Evolutionary conservation across 2,888 invertebrate species (phyloP).

Genomic region (Cylindroiulus punctatus): DNA sequence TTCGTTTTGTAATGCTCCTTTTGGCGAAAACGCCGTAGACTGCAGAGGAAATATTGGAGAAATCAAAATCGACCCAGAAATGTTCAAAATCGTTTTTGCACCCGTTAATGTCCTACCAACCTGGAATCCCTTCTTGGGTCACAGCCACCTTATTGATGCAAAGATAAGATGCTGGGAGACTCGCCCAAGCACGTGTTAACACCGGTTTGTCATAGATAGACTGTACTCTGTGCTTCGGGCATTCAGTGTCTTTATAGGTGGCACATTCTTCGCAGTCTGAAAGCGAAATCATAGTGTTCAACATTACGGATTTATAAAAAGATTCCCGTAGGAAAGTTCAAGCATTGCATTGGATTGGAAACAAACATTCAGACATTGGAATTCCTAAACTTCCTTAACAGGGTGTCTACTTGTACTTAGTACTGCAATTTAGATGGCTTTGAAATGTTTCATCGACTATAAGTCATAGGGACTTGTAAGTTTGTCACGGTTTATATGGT

Average conservation of each 20-base stretch:
- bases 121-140: constrained; percentile 58
- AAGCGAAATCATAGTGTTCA: neutral
- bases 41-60: neutral
- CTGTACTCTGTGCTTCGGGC: constrained; percentile 64
- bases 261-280: constrained; percentile 67
- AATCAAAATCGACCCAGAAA: too few species aligned
- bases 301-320: too few species aligned
- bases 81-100: too few species aligned
- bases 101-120: constrained; percentile 53
- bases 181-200: constrained; percentile 80
- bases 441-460: too few species aligned
- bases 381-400: too few species aligned
- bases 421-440: too few species aligned
- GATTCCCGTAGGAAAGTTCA: too few species aligned
- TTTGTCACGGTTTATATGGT: too few species aligned
- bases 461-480: too few species aligned
- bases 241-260: constrained; percentile 62
- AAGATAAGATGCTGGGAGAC: constrained; percentile 76
- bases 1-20: constrained; percentile 74
- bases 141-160: constrained; percentile 69
- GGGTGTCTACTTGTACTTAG: too few species aligned
- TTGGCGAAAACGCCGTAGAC: constrained; percentile 75
- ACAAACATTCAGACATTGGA: too few species aligned
- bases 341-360: too few species aligned
- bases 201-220: constrained; percentile 76